Evolutionary conservation across 1,140 invertebrate species (phyloP), one percentile per base, ranked within the genome.

Genomic region (Cecropterus lyciades): DNA sequence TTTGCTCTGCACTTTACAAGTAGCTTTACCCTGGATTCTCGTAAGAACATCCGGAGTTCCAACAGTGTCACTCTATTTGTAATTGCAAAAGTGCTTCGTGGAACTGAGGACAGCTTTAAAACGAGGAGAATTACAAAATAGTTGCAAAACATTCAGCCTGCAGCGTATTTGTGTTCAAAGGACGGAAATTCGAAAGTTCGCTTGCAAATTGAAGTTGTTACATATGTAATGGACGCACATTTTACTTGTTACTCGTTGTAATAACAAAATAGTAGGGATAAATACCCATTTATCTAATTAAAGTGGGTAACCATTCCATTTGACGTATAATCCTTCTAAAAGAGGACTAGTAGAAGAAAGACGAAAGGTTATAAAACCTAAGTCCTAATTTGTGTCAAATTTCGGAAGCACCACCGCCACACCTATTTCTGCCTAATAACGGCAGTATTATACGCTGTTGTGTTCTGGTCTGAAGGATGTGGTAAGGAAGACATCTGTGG

Each of bases 31-130:
- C 30, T 42, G 17, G 33, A 62, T 24, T 51, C 59, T 17, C 46
- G 46, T 51, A 62, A 49, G 46, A 62, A 51, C 48, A 62, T 62
- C 59, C 46, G 59, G 59, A 62, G 16, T 56, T 51, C 46, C 59
- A 40, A 51, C 59, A 48, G 59, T 62, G 59, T 62, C 59, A 51
- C 59, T 51, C 57, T 62, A 51, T 62, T 62, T 62, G 57, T 60
- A 60, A 60, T 49, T 60, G 46, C 46, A 62, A 62, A 62, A 51
- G 53, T 62, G 59, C 37, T 62, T 27, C 33, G 30, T 51, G 33
- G 59, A 62, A 62, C 33, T 49, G 33, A n/a, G 33, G 59, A 62
- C 59, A 62, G 46, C 14, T n/a, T 42, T 42, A 42, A 62, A 60
- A 60, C 57, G 45, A 15, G 11, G 45, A 9, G 57, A 48, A 60